Conservation (phyloP, 2,888 invertebrate genomes). For the Seira ritae region DNA sequence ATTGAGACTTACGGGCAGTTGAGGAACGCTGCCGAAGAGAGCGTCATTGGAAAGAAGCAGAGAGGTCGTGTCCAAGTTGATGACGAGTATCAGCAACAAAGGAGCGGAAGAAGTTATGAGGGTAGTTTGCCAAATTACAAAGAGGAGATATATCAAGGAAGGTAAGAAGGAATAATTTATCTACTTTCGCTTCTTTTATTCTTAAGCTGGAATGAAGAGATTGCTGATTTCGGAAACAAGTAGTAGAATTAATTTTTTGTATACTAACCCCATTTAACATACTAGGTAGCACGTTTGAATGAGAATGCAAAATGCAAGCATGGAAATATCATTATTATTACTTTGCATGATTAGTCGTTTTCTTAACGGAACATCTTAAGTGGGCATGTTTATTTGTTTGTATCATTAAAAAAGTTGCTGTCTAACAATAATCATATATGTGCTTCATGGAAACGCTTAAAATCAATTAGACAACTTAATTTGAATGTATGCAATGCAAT, state of each 20-base stretch:
- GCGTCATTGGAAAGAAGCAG: slow-evolving; percentile 37
- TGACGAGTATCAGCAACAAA: slow-evolving; percentile 54
- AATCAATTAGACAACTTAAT: no score
- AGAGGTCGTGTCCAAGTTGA: slow-evolving; percentile 23
- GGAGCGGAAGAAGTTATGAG: slow-evolving; percentile 69
- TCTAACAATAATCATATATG: not conserved
- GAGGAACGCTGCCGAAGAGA: slow-evolving; percentile 43
- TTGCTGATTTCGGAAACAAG: not conserved
- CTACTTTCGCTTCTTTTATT: not conserved
- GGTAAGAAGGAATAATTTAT: slow-evolving; percentile 33
- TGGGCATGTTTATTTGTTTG: not conserved
- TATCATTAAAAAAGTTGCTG: not conserved
- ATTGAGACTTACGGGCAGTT: slow-evolving; percentile 54
- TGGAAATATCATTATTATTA: not conserved
- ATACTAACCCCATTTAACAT: slow-evolving; percentile 15
- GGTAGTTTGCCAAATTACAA: slow-evolving; percentile 70
- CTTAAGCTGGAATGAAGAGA: not conserved
- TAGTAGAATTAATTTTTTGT: slow-evolving; percentile 1
- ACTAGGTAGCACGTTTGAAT: not conserved
- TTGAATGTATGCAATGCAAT: no score
- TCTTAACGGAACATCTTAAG: not conserved
- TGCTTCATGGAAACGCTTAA: no score
- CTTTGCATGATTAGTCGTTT: slow-evolving; percentile 5
- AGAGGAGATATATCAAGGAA: slow-evolving; percentile 65
- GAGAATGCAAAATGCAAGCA: not conserved